Conservation (phyloP, 2,113 vertebrate species). For the Rhea americana region DNA sequence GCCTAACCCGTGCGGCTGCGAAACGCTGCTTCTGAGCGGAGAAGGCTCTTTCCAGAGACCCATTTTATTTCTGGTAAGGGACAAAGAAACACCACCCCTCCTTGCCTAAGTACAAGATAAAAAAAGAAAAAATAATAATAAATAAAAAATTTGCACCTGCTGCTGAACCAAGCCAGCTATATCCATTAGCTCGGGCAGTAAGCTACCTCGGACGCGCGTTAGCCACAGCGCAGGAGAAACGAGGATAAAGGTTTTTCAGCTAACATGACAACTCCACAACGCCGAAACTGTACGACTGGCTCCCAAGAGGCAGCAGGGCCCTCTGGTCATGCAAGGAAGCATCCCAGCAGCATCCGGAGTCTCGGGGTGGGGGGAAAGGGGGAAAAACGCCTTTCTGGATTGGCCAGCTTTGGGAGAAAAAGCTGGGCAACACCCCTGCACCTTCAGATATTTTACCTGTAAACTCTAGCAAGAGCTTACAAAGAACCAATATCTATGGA, state of each 20-base stretch:
- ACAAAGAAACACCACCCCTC: not conserved
- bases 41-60: not conserved
- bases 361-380: not conserved
- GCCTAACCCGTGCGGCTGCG: not conserved
- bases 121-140: not conserved
- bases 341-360: not conserved
- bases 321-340: not conserved
- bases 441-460: not conserved
- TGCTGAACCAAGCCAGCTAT: not conserved
- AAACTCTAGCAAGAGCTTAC: not conserved
- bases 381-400: not conserved
- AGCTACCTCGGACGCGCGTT: not conserved
- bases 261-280: not conserved
- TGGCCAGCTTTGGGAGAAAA: not conserved
- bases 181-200: not conserved
- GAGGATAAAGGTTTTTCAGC: not conserved
- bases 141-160: too few species aligned
- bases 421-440: not conserved
- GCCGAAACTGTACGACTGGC: not conserved
- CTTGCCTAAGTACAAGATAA: too few species aligned
- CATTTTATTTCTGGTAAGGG: not conserved
- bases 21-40: not conserved
- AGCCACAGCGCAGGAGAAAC: not conserved
- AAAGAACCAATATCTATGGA: not conserved
- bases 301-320: not conserved